Base-by-base conservation (phyloP, 2,888 invertebrate genomes). In the Chaitophorus viminalis region DNA sequence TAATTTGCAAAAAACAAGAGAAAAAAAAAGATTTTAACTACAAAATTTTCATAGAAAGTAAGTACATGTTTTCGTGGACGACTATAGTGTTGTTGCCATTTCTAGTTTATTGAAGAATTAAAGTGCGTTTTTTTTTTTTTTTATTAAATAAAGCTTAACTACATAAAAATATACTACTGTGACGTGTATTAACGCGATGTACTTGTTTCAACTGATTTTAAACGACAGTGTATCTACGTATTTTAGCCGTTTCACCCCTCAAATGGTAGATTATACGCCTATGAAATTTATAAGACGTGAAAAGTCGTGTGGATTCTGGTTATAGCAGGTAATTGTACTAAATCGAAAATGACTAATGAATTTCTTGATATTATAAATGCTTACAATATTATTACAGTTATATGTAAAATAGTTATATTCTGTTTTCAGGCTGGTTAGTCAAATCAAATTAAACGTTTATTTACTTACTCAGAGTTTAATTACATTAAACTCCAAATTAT, bases 391-490 rank as follows among this genome's bases (percentile, higher is more conserved):
- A 72, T 29, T n/a, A 31, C 6, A n/a, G n/a, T 52, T 31, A 31
- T 21, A 52, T 18, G 18, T 54, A 54, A 25, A 52, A 21, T 17
- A 29, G 36, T 31, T 31, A 33, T 29, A 76, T 14, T 3, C 2
- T 54, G 6, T 33, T 9, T 76, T 77, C 11, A 52, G 14, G n/a
- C 14, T 54, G 33, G 52, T 77, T 31, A 17, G 25, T 29, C 1
- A 0, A 77, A 33, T 77, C 8, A 11, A 77, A 77, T 33, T 21
- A 46, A 54, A 54, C 9, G 3, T 17, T 54, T 31, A 21, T 54
- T 31, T 77, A 54, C 77, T 54, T 33, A 54, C 77, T 77, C 77
- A 21, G 21, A 77, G 54, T 33, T 75, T 77, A 33, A 46, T 46
- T 14, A 46, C 14, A 46, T 46, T 52, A 76, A 46, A 54, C 18